Conservation (phyloP, 2,888 invertebrate genomes). For the Mesorhabditis belari region DNA sequence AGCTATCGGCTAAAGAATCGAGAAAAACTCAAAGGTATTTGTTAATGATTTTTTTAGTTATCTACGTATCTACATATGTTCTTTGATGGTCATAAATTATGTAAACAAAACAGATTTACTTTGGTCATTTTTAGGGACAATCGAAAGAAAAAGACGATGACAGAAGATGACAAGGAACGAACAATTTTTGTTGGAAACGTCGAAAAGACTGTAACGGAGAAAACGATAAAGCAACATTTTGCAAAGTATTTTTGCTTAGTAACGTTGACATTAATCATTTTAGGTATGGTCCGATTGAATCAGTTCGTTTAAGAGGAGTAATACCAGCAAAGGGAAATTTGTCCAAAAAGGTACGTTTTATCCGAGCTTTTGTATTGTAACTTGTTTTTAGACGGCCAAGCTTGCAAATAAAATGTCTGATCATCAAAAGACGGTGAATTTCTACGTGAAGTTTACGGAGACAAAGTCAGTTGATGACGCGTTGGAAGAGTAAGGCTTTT, state of each 20-base stretch:
- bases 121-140: slow-evolving; percentile 22
- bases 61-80: too few relatives aligned
- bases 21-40: too few relatives aligned
- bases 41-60: too few relatives aligned
- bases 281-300: slow-evolving; percentile 7
- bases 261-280: neutral
- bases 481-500: slow-evolving; percentile 17
- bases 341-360: slow-evolving; percentile 14
- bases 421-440: slow-evolving; percentile 22
- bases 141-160: slow-evolving; percentile 11
- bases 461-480: slow-evolving; percentile 21
- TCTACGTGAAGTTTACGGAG: slow-evolving; percentile 21
- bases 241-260: slow-evolving; percentile 4
- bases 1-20: too few relatives aligned
- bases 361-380: neutral
- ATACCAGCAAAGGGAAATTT: slow-evolving; percentile 19
- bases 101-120: too few relatives aligned
- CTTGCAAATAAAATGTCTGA: slow-evolving; percentile 16
- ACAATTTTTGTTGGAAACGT: slow-evolving; percentile 30
- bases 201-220: slow-evolving; percentile 20
- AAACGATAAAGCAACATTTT: slow-evolving; percentile 16
- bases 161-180: slow-evolving; percentile 14
- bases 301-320: slow-evolving; percentile 20
- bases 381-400: slow-evolving; percentile 6
- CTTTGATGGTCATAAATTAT: too few relatives aligned